Conservation (phyloP, 1,140 invertebrate genomes). For the Orchesella cincta region DNA sequence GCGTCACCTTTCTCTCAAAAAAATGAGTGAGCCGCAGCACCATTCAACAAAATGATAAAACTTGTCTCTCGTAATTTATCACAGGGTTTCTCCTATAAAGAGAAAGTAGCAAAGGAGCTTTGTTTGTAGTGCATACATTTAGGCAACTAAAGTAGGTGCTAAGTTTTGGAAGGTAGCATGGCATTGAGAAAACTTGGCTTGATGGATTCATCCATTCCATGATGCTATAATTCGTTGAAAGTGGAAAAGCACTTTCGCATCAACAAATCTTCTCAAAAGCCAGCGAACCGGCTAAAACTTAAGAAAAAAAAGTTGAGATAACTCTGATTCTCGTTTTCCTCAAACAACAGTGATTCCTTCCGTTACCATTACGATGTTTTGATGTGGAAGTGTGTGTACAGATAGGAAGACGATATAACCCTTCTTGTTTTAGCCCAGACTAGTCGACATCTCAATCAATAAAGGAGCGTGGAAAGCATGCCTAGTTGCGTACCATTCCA, state of each 20-base stretch:
- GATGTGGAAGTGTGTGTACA: not conserved
- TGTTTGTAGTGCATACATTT: not conserved
- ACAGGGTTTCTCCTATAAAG: not conserved
- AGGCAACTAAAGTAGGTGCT: not conserved
- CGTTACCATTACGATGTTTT: too few species aligned
- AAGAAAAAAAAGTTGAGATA: not conserved
- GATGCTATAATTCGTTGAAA: not conserved
- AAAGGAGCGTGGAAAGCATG: too few species aligned
- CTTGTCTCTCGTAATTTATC: not conserved
- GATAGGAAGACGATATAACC: not conserved
- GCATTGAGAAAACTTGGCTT: not conserved
- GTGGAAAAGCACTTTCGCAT: slow-evolving; percentile 10
- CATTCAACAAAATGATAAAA: not conserved
- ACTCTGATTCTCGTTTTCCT: not conserved
- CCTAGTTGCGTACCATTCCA: too few species aligned
- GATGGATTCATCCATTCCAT: too few species aligned
- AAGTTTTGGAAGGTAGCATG: not conserved
- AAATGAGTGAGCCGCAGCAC: not conserved
- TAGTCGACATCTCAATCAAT: too few species aligned
- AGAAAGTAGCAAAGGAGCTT: not conserved
- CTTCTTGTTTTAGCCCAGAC: not conserved
- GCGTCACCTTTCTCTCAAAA: not conserved
- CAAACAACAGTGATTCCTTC: too few species aligned
- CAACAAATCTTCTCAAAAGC: not conserved
- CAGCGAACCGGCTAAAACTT: slow-evolving; percentile 16